Conservation (phyloP, 2,888 invertebrate genomes). For the Frankliniella fusca region DNA sequence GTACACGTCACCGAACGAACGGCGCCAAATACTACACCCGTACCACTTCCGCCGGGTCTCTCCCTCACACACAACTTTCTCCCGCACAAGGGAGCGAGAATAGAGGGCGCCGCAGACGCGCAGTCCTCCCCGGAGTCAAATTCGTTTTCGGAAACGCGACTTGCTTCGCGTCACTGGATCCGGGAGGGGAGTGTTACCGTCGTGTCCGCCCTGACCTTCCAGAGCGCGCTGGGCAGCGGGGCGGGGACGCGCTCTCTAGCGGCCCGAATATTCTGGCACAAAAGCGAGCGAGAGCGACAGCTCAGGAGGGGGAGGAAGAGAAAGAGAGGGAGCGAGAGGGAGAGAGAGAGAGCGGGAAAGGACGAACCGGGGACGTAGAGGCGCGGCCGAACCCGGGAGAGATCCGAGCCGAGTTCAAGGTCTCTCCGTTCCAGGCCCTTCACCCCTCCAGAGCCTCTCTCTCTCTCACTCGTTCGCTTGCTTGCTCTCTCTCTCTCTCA, state of each 20-base stretch:
- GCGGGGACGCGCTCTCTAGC: neutral
- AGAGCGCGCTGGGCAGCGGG: neutral
- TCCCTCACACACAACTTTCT: too few species aligned
- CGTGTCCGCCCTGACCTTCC: neutral
- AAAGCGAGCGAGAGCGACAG: neutral
- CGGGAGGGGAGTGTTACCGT: too few species aligned
- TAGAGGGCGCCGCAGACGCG: too few species aligned
- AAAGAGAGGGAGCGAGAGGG: too few species aligned
- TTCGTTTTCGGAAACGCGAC: neutral
- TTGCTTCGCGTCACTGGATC: neutral
- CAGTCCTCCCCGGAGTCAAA: neutral
- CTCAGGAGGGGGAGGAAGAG: neutral
- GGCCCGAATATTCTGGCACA: neutral
- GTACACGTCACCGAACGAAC: too few species aligned
- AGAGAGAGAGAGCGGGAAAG: too few species aligned
- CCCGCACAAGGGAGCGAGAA: too few species aligned
- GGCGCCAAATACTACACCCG: too few species aligned
- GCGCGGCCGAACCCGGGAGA: neutral
- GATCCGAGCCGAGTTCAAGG: conserved; percentile 5
- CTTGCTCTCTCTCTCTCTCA: too few species aligned
- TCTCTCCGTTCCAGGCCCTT: neutral
- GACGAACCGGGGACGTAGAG: neutral
- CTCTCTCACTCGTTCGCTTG: neutral
- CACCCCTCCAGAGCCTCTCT: neutral
- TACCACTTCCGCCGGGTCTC: too few species aligned